These are phyloP conservation scores for Drosophila albomicans DNA, from an alignment of 1,140 invertebrate species.

Conservation along the genomic window DNA sequence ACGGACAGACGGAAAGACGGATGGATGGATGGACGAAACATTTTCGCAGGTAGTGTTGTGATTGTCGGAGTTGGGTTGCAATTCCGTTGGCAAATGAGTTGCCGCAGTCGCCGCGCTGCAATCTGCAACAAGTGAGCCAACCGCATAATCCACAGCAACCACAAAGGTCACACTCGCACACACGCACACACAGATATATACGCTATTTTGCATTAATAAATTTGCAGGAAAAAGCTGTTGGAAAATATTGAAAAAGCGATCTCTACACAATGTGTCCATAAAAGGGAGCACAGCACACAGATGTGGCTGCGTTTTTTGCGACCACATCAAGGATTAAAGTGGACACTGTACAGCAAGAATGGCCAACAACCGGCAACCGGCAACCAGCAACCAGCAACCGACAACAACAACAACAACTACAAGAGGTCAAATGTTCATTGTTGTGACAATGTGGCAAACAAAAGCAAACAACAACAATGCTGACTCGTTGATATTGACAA, in stretches of 20 bases:
- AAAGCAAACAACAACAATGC: conserved; percentile 64
- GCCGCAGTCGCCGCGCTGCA: conserved; percentile 28
- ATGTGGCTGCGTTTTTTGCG: conserved; percentile 40
- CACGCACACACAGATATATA: conserved; percentile 7
- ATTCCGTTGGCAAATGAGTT: conserved; percentile 30
- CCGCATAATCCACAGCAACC: conserved; percentile 79
- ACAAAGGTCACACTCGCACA: conserved; percentile 54
- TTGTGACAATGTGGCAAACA: conserved; percentile 76
- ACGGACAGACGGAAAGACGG: neutral
- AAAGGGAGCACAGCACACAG: conserved; percentile 30
- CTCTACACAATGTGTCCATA: conserved; percentile 68
- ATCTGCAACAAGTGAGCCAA: conserved; percentile 73
- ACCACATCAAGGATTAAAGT: conserved; percentile 71
- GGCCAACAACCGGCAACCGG: conserved; percentile 12
- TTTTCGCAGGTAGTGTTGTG: conserved; percentile 3
- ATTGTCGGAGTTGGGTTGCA: conserved; percentile 4
- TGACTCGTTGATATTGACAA: conserved; percentile 81
- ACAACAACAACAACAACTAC: conserved; percentile 14
- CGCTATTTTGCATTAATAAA: conserved; percentile 71
- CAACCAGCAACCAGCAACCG: neutral
- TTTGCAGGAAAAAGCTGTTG: conserved; percentile 66
- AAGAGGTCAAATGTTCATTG: conserved; percentile 31
- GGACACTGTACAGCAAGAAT: conserved; percentile 5
- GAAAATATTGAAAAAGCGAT: conserved; percentile 80
- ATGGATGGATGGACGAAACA: neutral